These are phyloP conservation scores for Emydura subglobosa DNA, from an alignment of 2,113 vertebrate species.

Conservation along the genomic window DNA sequence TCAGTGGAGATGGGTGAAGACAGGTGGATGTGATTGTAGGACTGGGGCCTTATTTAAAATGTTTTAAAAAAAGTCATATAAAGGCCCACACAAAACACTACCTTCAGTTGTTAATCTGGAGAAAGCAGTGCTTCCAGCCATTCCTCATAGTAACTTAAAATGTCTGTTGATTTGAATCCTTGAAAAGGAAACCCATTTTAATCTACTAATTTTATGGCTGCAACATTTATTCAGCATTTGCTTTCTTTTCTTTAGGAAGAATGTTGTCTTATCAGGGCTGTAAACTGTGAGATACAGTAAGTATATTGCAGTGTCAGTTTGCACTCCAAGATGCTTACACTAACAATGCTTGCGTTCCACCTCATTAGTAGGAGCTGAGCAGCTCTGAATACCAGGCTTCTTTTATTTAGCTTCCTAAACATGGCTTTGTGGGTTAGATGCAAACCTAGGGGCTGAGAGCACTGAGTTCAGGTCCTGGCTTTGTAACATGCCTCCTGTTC, in stretches of 20 bases:
- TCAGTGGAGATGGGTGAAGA: accelerated
- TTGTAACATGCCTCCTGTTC: not conserved
- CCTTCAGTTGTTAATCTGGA: not conserved
- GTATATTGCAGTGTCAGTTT: not conserved
- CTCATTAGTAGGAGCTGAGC: not conserved
- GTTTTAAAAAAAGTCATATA: not conserved
- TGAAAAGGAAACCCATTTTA: not conserved
- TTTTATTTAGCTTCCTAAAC: not conserved
- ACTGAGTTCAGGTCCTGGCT: not conserved
- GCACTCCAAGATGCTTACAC: not conserved
- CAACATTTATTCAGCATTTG: not conserved
- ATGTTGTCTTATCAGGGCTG: not conserved
- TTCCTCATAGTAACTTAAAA: slow-evolving; percentile 15
- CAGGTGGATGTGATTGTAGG: not conserved
- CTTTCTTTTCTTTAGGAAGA: not conserved
- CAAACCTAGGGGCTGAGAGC: not conserved
- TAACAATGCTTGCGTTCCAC: not conserved
- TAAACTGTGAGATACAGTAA: not conserved
- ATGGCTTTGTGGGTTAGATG: not conserved
- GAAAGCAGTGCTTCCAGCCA: not conserved
- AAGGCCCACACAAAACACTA: not conserved
- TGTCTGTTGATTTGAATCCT: not conserved
- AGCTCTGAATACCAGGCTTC: not conserved
- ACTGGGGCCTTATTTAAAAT: not conserved
- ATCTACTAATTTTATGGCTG: not conserved